phyloP scores from a whole-genome alignment of 2,113 vertebrate species.

The Meleagris gallopavo region DNA sequence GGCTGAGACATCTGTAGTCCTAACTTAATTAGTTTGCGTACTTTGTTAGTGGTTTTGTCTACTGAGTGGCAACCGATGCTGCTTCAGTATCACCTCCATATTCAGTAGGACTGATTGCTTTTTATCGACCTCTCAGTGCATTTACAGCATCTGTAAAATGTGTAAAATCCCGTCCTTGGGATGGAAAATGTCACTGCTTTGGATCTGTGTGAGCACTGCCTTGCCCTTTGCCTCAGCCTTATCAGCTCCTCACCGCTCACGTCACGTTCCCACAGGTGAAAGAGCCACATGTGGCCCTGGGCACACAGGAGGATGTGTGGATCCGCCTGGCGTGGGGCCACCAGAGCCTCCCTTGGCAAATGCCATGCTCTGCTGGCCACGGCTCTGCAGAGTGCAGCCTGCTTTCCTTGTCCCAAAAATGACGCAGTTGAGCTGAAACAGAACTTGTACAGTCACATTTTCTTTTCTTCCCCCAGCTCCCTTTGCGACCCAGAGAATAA shows the following conservation, averaged over 20 bases:
- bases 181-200: neutral
- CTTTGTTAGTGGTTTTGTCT: neutral
- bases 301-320: conserved; percentile 37
- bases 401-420: conserved; percentile 13
- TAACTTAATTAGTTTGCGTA: too few species aligned
- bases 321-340: conserved; percentile 65
- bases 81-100: rapidly evolving
- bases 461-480: neutral
- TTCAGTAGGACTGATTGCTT: rapidly evolving
- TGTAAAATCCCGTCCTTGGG: neutral
- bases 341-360: conserved; percentile 72
- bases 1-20: neutral
- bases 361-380: neutral
- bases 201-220: neutral
- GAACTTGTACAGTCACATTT: neutral
- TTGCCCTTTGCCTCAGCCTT: neutral
- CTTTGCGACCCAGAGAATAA: neutral
- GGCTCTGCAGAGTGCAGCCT: neutral
- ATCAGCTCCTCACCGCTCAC: neutral
- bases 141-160: neutral
- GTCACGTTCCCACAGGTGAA: neutral
- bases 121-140: rapidly evolving
- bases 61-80: rapidly evolving
- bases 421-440: neutral
- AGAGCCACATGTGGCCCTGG: neutral